phyloP scores from a whole-genome alignment of 2,113 vertebrate genomes.

The Atrichornis clamosus region DNA sequence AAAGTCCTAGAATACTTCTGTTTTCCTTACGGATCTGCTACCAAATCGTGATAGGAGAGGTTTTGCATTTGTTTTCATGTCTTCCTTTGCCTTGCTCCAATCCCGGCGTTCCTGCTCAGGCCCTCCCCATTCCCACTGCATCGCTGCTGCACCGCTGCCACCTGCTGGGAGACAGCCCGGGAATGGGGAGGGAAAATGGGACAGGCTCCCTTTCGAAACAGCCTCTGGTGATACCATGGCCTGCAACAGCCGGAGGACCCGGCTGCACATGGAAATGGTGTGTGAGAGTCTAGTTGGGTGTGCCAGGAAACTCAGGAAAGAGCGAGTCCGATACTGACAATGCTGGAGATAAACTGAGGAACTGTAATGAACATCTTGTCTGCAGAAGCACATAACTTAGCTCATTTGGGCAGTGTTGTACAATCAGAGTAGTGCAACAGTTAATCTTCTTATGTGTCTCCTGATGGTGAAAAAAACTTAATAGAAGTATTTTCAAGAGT shows the following conservation, averaged over 20 bases:
- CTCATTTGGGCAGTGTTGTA: not conserved
- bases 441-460: not conserved
- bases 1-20: not conserved
- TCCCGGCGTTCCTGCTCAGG: fast-evolving
- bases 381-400: not conserved
- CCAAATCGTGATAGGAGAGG: not conserved
- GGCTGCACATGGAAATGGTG: not conserved
- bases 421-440: not conserved
- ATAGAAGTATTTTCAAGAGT: not conserved
- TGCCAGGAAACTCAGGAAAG: not conserved
- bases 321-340: not conserved
- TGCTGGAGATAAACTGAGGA: not conserved
- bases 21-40: not conserved
- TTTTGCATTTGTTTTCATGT: not conserved
- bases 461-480: not conserved
- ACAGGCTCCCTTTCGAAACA: not conserved
- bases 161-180: not conserved
- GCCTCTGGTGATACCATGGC: not conserved
- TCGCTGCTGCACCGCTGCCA: constrained; percentile 1
- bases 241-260: too few species aligned
- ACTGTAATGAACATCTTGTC: not conserved
- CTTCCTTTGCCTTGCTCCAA: not conserved
- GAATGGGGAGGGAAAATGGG: not conserved
- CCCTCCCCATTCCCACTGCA: not conserved
- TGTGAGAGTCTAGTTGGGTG: not conserved